Evolutionary conservation across 2,888 invertebrate genomes (phyloP).

Genomic region (Chrysomela aeneicollis): DNA sequence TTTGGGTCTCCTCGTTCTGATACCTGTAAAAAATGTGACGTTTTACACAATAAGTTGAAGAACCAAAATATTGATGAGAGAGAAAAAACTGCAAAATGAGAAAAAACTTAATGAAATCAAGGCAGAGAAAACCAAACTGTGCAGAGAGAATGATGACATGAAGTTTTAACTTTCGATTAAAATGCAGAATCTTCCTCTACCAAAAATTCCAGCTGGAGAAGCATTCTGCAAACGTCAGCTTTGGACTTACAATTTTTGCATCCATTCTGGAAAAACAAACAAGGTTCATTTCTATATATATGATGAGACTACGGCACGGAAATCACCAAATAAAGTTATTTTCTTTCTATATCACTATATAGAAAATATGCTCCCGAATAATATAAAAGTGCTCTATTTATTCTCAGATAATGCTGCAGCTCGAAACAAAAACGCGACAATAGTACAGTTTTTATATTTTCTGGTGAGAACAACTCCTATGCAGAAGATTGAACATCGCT

Average conservation of each 20-base stretch:
- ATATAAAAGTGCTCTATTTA: conserved; percentile 12
- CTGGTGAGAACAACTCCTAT: conserved; percentile 26
- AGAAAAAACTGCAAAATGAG: conserved; percentile 30
- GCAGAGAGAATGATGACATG: conserved; percentile 32
- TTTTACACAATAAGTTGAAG: conserved; percentile 25
- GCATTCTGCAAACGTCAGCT: conserved; percentile 42
- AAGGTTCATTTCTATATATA: conserved; percentile 30
- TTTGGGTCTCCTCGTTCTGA: conserved; percentile 31
- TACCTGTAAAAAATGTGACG: conserved; percentile 37
- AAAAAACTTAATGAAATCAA: conserved; percentile 35
- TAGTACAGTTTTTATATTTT: conserved; percentile 31
- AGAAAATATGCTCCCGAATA: conserved; percentile 25
- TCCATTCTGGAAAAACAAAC: conserved; percentile 29
- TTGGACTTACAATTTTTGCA: conserved; percentile 35
- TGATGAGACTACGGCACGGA: conserved; percentile 34
- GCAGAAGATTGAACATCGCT: conserved; percentile 24
- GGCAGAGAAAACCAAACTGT: conserved; percentile 34
- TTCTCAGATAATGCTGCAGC: conserved; percentile 35
- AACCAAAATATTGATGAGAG: conserved; percentile 26
- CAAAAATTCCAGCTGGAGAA: conserved; percentile 38
- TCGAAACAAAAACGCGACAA: conserved; percentile 36
- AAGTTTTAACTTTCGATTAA: conserved; percentile 41
- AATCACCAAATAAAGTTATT: conserved; percentile 33
- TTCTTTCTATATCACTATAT: conserved; percentile 24
- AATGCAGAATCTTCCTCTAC: conserved; percentile 43